Base-by-base conservation (phyloP, 2,797 vertebrate genomes). In the Thripadectes ignobilis region DNA sequence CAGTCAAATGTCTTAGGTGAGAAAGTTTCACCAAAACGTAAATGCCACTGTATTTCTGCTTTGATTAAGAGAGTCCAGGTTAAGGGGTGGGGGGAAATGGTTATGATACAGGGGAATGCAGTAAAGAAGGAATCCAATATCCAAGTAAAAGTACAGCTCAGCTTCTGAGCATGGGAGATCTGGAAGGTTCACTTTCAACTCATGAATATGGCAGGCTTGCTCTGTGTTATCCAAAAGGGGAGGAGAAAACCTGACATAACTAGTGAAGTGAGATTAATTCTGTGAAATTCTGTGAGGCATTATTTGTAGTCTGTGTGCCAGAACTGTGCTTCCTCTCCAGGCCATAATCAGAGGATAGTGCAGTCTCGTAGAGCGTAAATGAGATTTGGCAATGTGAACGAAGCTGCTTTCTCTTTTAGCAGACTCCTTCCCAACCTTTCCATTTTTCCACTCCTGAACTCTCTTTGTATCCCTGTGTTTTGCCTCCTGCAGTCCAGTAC, bases 401-500 rank as follows among this genome's bases (percentile, higher is more conserved):
- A 86, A 71, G 52, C 39, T 38, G 14, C 43, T 55, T 48, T 69
- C 51, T 86, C 5, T 63, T 48, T 34, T 30, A 22, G 55, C 22
- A 57, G n/a, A 6, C 24, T 55, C 14, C 7, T 89, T 93, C 22
- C 19, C 57, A 65, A 20, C 27, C 27, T 19, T 61, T 80, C 26
- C 18, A 41, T 62, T 32, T 16, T 62, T 78, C 15, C 38, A 13
- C 49, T 30, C 36, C 43, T 24, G 36, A 88, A 2, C 32, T 61
- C 12, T n/a, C 18, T 43, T 62, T 2, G 1, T 20, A 38, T 49
- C 23, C 75, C 67, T 80, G 5, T 96, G 76, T 32, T 78, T 78
- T 75, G 93, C 78, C 79, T 84, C 74, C 80, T 89, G 30, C 93
- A 99, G 99, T 99, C 99, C 68, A 99, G 98, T 93, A 99, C 99